Evolutionary conservation across 2,113 vertebrate species (phyloP), one percentile per base, ranked within the genome.

Genomic region (Bos indicus): DNA sequence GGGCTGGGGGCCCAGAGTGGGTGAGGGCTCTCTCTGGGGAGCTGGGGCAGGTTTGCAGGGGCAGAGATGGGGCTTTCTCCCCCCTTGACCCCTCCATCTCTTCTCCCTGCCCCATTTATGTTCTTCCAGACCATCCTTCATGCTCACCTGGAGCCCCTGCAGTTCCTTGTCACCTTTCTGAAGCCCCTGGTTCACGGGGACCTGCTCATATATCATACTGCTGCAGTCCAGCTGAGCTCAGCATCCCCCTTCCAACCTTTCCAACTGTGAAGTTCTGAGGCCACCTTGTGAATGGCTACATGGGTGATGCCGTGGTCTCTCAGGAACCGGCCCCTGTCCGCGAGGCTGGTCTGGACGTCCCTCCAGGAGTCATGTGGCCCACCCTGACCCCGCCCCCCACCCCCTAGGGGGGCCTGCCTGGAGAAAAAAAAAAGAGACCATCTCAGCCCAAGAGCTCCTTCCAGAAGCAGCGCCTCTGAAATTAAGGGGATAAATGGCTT

Each of bases 401-500:
- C 60, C 46, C 46, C 46, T 8, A 16, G 14, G 8, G 9, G 9
- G 48, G 48, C 23, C 67, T 12, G 21, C 56, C 43, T 30, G 85
- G 77, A 94, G 13, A 78, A 11, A 36, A 67, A n/a, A n/a, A 67
- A 67, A 36, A 10, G 15, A 62, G 91, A 88, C 81, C 81, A 23
- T 87, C 10, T 12, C 26, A 5, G 52, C 19, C 52, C 8, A 30
- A 62, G 62, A 88, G 46, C 46, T 48, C 94, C 85, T 92, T 88
- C 80, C 19, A 64, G 77, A 94, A 97, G 92, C 74, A 19, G 57
- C 8, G 2, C 83, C 30, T 36, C 81, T 46, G 56, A 93, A 54
- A 94, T 78, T 12, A 81, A 82, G 78, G 82, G 64, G 88, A 88
- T 51, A 59, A 90, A 90, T 91, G 91, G 56, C 64, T 96, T 46